Base-by-base conservation (phyloP, 2,797 vertebrate species). In the Sebastiscus albofasciatus region DNA sequence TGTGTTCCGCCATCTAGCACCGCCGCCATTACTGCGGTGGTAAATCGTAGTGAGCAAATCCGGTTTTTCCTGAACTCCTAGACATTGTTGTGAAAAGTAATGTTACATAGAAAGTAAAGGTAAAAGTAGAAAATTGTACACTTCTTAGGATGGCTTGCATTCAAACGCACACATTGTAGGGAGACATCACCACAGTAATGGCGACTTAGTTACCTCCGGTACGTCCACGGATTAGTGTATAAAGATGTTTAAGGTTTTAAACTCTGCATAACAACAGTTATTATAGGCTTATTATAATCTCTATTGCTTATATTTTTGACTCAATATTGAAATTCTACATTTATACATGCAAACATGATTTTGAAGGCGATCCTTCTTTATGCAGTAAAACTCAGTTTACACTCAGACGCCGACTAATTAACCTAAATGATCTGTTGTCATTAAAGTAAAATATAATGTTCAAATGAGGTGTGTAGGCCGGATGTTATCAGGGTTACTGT, bases 331-430 rank as follows among this genome's bases (percentile, higher is more conserved):
- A 42, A 34, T 46, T 29, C 33, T 59, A 24, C 18, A 14, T 2
- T 56, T 55, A 26, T 4, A 65, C 61, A 75, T 49, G 29, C 14
- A 60, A 79, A 54, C 24, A 5, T 80, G 8, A 7, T 70, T 79
- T 34, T 58, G 18, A 76, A 80, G 62, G 52, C 10, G 77, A 49
- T 75, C 16, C 13, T 76, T 54, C 36, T 73, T 72, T 76, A 83
- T 89, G 81, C 77, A 86, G 81, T 67, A 26, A 72, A 54, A n/a
- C 39, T 81, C 46, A 54, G 68, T 76, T 81, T 72, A 59, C 46
- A 76, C 8, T 76, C 27, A 34, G 20, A 72, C 75, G 61, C 54
- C 60, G 65, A 52, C 49, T 72, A n/a, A 39, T 66, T 66, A 27
- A 70, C n/a, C 3, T 72, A 33, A 74, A 71, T 4, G 3, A 34